Evolutionary conservation across 2,113 vertebrate species (phyloP), one percentile per base, ranked within the genome.

Genomic region (Stictonetta naevosa): DNA sequence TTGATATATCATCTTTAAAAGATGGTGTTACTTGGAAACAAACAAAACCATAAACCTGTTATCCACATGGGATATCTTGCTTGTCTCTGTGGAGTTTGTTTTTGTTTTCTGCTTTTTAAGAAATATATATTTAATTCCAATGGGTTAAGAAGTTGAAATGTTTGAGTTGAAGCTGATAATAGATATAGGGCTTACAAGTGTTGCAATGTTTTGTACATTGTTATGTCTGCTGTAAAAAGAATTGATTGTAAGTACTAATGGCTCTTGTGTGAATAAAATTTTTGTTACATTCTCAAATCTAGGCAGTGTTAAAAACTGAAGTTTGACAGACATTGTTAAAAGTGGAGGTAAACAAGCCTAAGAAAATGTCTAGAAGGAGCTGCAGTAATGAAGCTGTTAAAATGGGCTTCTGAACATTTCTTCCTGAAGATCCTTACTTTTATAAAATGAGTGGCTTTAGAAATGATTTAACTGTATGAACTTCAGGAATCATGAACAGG

Each of bases 241-340:
- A 78, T 75, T 97, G 86, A 95, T 97, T 98, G 95, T 97, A 97
- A 96, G 95, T 97, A 97, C 92, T 92, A 97, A 95, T 96, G 97
- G 94, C 81, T 97, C 82, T 97, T 97, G 86, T 93, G 95, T 96
- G 92, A 97, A 98, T 98, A 98, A 98, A 97, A 90, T 96, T 95
- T 97, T 97, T 98, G 89, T 97, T 97, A 97, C 77, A 4, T 97
- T 97, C 86, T 97, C 95, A 66, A 97, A 95, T 75, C 64, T 80
- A 92, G 95, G 44, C 95, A 92, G 91, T 95, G 73, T 95, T 73
- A 71, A 94, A 52, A 97, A 94, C 72, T 97, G 73, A 50, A 50
- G 23, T 93, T 88, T 97, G 58, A 90, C 86, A 96, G 62, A 18
- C 76, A 16, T 50, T 66, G 44, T 87, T 59, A 56, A 82, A 83